Percentiles rank a stretch among this genome's conserved stretches.
Evolutionary conservation across 2,797 vertebrate species (phyloP).

Genomic region (Sardinella longiceps): DNA sequence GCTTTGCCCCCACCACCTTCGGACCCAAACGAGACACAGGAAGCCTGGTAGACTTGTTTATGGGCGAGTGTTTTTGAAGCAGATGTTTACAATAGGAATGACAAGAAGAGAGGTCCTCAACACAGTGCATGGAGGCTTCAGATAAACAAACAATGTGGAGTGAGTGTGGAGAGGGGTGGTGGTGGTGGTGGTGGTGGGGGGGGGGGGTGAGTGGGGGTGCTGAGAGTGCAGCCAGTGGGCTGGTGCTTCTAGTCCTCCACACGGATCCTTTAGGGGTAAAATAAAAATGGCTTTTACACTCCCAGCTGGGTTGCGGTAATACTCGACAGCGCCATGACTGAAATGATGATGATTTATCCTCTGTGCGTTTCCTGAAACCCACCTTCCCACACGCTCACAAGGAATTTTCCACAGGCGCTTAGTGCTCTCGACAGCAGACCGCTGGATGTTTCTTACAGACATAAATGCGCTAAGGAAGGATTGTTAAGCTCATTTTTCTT

Average conservation of each 20-base stretch:
- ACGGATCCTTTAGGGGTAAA: not conserved
- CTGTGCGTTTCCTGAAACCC: not conserved
- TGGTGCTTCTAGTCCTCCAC: not conserved
- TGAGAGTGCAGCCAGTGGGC: not conserved
- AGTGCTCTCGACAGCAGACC: not conserved
- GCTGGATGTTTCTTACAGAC: not conserved
- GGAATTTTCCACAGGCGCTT: not conserved
- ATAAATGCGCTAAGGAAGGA: not conserved
- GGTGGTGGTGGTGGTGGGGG: not conserved
- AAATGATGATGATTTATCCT: conserved; percentile 10
- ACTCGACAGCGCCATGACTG: not conserved
- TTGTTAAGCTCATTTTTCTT: not conserved
- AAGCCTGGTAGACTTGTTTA: conserved; percentile 8
- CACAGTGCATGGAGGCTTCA: not conserved
- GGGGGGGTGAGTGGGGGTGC: not conserved
- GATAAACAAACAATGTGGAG: not conserved
- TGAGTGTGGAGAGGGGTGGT: no score
- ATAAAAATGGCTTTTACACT: not conserved
- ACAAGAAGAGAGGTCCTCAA: not conserved
- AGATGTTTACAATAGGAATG: conserved; percentile 18
- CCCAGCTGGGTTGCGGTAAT: not conserved
- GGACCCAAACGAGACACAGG: conserved; percentile 10
- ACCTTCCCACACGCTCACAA: not conserved
- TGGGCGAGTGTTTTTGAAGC: conserved; percentile 13
- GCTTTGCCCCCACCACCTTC: not conserved